A percentile compares a stretch with the other conserved stretches of the same genome.
These are phyloP conservation scores for Trisateles emortualis DNA, from an alignment of 2,888 invertebrate species.

Conservation along the genomic window DNA sequence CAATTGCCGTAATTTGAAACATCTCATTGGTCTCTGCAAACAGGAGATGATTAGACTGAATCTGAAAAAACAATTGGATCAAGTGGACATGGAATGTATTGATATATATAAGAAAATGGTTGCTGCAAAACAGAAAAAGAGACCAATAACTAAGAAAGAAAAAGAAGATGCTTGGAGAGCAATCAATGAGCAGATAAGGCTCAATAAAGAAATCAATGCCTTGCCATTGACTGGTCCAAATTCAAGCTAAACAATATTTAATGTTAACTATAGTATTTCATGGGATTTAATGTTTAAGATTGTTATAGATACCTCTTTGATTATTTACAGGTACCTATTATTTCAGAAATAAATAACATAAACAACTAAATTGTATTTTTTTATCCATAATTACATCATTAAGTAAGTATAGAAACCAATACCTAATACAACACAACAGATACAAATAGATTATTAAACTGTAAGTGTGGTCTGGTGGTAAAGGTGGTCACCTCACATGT, in stretches of 20 bases:
- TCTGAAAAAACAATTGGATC: constrained; percentile 91
- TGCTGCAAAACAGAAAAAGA: constrained; percentile 93
- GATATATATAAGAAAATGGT: constrained; percentile 95
- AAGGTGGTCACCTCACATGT: too few species aligned
- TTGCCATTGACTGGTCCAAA: constrained; percentile 82
- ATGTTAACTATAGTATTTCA: constrained; percentile 30
- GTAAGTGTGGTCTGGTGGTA: too few species aligned
- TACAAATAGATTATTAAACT: too few species aligned
- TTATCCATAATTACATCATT: not conserved
- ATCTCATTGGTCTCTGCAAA: constrained; percentile 90
- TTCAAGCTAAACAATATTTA: constrained; percentile 65
- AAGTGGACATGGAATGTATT: constrained; percentile 91
- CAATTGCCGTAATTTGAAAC: constrained; percentile 91
- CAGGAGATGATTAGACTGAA: constrained; percentile 93
- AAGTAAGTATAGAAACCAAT: too few species aligned
- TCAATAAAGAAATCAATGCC: constrained; percentile 83
- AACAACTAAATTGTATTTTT: constrained; percentile 13
- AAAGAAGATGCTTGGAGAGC: constrained; percentile 92
- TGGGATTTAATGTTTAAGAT: constrained; percentile 36
- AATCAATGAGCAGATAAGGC: constrained; percentile 89
- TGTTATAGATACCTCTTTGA: constrained; percentile 25
- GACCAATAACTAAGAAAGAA: constrained; percentile 92
- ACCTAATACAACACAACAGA: not conserved
- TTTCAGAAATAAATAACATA: constrained; percentile 45
- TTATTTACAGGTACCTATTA: constrained; percentile 27